Base-by-base conservation (phyloP, 2,113 vertebrate species). In the Periophthalmodon schlosseri region DNA sequence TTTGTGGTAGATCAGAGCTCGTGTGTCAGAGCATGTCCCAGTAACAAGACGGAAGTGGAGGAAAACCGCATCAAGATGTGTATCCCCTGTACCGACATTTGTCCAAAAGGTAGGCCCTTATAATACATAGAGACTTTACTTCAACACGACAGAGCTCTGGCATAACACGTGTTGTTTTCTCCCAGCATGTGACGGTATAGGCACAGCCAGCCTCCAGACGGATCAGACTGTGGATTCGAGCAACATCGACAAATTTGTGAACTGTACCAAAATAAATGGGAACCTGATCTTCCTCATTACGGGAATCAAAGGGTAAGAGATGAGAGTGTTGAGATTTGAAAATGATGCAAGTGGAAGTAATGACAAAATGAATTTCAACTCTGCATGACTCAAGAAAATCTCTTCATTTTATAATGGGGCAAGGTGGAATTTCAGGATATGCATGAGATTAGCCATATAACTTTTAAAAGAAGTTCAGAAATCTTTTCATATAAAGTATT, bases 261-360 rank as follows among this genome's bases (percentile, higher is more conserved):
- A 99, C 94, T 99, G 98, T 77, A 99, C 98, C 75, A 99, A 99
- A 93, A 99, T 99, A 94, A 99, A 99, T 68, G 98, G 98, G 78
- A 99, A 99, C 90, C 92, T 99, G 75, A 96, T 98, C 83, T 99
- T 99, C 84, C 96, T 99, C 65, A 97, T 99, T 86, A 99, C 97
- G 52, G 98, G 98, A 39, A 99, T 99, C 88, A 97, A 98, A 77
- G 98, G 98, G 98, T 99, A 77, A 95, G 96, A 91, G 69, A 70
- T 80, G 57, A 23, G 14, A 60, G 6, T 7, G 50, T 33, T 57
- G 2, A 66, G 2, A 63, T 52, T 21, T 75, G 65, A 50, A 11
- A 33, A 16, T 50, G 39, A 69, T 36, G 24, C 52, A 75, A 67
- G 20, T 47, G 2, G 13, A 5, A 39, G 13, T 68, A 68, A 68